Percentiles rank a stretch among this genome's conserved stretches.
Conservation (phyloP, 2,888 invertebrate species). For the Sinhomidia bicolor region DNA sequence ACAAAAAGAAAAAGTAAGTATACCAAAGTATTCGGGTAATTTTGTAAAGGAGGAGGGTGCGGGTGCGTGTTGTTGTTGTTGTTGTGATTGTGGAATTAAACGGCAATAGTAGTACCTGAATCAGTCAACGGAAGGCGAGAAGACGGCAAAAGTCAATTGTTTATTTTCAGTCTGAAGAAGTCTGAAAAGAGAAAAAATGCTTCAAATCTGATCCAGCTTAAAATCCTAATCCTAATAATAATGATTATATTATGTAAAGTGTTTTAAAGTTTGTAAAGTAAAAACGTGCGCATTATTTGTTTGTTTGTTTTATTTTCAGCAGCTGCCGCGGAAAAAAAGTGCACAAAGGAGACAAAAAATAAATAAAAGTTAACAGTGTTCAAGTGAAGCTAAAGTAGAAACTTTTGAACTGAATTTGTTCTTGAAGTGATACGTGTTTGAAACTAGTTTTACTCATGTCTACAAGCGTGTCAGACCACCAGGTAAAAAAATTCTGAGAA, state of each 20-base stretch:
- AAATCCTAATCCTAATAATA: too few species aligned
- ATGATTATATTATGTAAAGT: background rate
- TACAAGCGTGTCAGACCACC: slow-evolving; percentile 93
- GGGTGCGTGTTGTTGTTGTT: too few species aligned
- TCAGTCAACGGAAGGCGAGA: too few species aligned
- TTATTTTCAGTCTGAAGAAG: too few species aligned
- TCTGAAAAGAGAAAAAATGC: too few species aligned
- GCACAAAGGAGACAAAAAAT: background rate
- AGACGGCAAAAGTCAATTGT: too few species aligned
- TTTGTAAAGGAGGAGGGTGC: too few species aligned
- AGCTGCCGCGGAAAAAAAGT: background rate
- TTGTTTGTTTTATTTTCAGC: background rate
- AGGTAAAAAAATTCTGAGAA: slow-evolving; percentile 88
- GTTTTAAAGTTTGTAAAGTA: background rate
- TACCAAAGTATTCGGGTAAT: too few species aligned
- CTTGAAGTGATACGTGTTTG: slow-evolving; percentile 22
- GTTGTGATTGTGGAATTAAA: too few species aligned
- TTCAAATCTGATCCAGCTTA: too few species aligned
- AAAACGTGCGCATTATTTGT: slow-evolving; percentile 15
- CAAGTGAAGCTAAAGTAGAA: background rate
- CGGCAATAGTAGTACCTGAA: too few species aligned
- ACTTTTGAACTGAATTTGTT: slow-evolving; percentile 54
- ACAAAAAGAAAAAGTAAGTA: background rate
- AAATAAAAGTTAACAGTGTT: background rate
- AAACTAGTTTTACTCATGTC: slow-evolving; percentile 84